phyloP scores from a whole-genome alignment of 1,140 invertebrate genomes.

The Brachionus manjavacas region DNA sequence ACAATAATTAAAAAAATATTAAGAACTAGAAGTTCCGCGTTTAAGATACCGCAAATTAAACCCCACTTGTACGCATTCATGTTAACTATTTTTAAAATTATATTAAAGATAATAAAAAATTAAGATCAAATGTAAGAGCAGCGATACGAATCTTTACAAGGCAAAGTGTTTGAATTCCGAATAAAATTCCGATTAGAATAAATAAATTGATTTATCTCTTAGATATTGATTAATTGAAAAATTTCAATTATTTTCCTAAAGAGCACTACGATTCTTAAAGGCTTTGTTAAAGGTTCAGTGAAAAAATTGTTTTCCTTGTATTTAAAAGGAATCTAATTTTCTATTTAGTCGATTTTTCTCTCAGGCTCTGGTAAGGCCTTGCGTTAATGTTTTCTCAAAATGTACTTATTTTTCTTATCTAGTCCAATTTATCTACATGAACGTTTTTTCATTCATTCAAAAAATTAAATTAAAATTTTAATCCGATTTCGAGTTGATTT shows the following conservation, averaged over 20 bases:
- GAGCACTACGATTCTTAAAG: not conserved
- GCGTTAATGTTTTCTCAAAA: conserved; percentile 5
- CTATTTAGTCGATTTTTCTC: not conserved
- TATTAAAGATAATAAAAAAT: conserved; percentile 14
- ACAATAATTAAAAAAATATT: not conserved
- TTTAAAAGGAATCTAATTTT: conserved; percentile 13
- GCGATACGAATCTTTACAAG: conserved; percentile 29
- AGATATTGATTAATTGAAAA: not conserved
- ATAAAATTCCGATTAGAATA: conserved; percentile 3
- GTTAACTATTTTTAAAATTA: conserved; percentile 13
- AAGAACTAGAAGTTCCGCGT: not conserved
- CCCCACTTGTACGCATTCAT: conserved; percentile 3
- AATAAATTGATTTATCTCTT: conserved; percentile 21
- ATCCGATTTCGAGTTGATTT: conserved; percentile 4
- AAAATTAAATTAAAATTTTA: conserved; percentile 15
- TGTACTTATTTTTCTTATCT: not conserved
- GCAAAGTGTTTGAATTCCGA: not conserved
- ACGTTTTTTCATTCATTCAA: conserved; percentile 21
- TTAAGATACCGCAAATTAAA: not conserved
- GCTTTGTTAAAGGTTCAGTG: conserved; percentile 11
- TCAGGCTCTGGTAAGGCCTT: not conserved
- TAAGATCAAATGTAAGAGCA: conserved; percentile 16
- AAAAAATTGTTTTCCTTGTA: conserved; percentile 26
- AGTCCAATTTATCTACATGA: conserved; percentile 5
- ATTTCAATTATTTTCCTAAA: conserved; percentile 8